phyloP scores from a whole-genome alignment of 2,888 invertebrate genomes.

The Drosophila sordidapex region DNA sequence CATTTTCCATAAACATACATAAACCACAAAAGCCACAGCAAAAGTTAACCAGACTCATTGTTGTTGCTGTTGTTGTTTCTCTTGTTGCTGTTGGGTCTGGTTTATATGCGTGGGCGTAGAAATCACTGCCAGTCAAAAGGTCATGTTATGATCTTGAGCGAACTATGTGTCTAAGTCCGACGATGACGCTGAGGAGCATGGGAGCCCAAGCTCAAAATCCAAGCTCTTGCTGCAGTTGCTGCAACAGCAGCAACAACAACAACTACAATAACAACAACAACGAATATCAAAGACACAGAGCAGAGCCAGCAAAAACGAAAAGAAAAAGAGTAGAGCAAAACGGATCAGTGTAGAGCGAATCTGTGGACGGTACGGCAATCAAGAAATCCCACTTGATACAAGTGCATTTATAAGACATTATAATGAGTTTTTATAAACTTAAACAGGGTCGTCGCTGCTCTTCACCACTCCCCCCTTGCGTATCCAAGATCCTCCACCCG shows the following conservation, averaged over 20 bases:
- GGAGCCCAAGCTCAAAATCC: conserved; percentile 54
- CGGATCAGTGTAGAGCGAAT: conserved; percentile 43
- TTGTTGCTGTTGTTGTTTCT: conserved; percentile 23
- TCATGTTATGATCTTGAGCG: conserved; percentile 82
- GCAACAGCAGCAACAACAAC: conserved; percentile 19
- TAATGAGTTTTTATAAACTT: conserved; percentile 82
- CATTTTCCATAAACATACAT: conserved; percentile 80
- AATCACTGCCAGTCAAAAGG: conserved; percentile 83
- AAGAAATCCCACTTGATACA: conserved; percentile 81
- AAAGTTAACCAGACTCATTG: conserved; percentile 53
- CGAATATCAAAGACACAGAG: conserved; percentile 35
- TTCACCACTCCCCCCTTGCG: not conserved
- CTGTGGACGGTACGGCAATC: conserved; percentile 54
- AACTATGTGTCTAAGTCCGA: conserved; percentile 76
- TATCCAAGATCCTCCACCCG: conserved; percentile 1
- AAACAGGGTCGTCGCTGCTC: conserved; percentile 69
- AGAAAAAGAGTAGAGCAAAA: conserved; percentile 50
- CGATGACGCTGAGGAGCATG: conserved; percentile 70
- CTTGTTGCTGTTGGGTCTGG: conserved; percentile 72
- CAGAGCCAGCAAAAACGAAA: conserved; percentile 18
- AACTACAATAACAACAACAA: conserved; percentile 25
- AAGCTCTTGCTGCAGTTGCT: conserved; percentile 26
- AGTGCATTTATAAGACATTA: conserved; percentile 81
- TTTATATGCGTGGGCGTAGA: conserved; percentile 82
- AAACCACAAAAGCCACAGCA: conserved; percentile 73